These are phyloP conservation scores for Chesias legatella DNA, from an alignment of 2,888 invertebrate genomes.

Conservation along the genomic window DNA sequence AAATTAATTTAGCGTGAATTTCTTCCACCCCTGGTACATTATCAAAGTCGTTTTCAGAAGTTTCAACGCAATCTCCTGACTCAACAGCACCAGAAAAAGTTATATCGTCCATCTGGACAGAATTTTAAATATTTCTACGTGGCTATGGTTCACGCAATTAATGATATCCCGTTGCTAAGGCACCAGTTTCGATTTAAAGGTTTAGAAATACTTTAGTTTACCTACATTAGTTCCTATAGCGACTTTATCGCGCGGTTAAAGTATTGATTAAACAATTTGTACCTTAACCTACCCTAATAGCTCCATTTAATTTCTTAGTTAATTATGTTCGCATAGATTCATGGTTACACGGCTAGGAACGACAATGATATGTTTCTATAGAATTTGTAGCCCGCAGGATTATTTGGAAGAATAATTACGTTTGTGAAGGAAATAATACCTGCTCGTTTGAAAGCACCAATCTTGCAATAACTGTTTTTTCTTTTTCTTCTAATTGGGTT, in stretches of 20 bases:
- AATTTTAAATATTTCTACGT: slow-evolving; percentile 13
- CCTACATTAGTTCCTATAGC: no score
- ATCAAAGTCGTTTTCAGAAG: slow-evolving; percentile 24
- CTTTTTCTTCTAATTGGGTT: slow-evolving; percentile 39
- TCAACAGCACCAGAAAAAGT: slow-evolving; percentile 48
- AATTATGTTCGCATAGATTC: no score
- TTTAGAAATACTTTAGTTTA: no score
- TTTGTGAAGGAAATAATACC: slow-evolving; percentile 35
- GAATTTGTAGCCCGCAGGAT: no score
- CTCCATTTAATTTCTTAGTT: no score
- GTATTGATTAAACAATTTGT: slow-evolving; percentile 12
- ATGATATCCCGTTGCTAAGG: no score
- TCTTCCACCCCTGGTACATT: slow-evolving; percentile 30
- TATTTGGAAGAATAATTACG: no score
- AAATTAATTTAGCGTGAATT: slow-evolving; percentile 46
- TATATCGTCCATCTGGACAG: slow-evolving; percentile 38
- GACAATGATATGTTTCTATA: no score
- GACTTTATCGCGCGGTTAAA: no score
- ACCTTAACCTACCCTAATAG: not conserved
- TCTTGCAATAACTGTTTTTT: slow-evolving; percentile 52
- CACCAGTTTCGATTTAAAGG: no score
- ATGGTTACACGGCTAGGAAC: no score
- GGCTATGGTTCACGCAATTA: slow-evolving; percentile 10
- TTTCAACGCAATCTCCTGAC: slow-evolving; percentile 32
- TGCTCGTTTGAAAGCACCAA: slow-evolving; percentile 53